Evolutionary conservation across 2,797 vertebrate species (phyloP).

Genomic region (Zalophus californianus): DNA sequence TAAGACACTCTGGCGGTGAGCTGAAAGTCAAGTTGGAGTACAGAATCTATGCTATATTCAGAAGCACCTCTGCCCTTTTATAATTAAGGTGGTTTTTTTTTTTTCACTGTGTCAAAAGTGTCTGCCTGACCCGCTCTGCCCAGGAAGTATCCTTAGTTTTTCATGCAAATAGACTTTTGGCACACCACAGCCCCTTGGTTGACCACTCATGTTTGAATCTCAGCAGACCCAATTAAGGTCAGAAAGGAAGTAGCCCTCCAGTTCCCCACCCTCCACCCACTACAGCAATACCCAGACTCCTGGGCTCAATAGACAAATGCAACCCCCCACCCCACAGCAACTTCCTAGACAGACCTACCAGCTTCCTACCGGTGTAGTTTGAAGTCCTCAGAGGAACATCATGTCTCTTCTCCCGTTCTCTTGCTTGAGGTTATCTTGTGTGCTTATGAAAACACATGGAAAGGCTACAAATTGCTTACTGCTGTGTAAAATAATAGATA

Average conservation of each 20-base stretch:
- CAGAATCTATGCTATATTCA: not conserved
- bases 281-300: not conserved
- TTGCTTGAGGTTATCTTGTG: not conserved
- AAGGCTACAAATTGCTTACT: not conserved
- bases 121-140: not conserved
- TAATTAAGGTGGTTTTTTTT: not conserved
- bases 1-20: not conserved
- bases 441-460: conserved; percentile 23
- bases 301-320: not conserved
- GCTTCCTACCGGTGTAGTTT: not conserved
- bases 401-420: not conserved
- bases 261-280: not conserved
- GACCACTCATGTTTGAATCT: not conserved
- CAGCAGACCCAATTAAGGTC: not conserved
- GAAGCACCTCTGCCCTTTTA: not conserved
- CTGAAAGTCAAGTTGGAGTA: not conserved
- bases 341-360: not conserved
- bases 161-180: not conserved
- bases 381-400: not conserved
- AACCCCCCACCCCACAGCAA: not conserved
- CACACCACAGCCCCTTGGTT: not conserved
- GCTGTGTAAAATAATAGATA: conserved; percentile 8
- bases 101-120: not conserved
- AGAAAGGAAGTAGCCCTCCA: not conserved
- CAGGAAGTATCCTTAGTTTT: not conserved